Conservation (phyloP, 2,113 vertebrate genomes). For the Ictidomys tridecemlineatus region DNA sequence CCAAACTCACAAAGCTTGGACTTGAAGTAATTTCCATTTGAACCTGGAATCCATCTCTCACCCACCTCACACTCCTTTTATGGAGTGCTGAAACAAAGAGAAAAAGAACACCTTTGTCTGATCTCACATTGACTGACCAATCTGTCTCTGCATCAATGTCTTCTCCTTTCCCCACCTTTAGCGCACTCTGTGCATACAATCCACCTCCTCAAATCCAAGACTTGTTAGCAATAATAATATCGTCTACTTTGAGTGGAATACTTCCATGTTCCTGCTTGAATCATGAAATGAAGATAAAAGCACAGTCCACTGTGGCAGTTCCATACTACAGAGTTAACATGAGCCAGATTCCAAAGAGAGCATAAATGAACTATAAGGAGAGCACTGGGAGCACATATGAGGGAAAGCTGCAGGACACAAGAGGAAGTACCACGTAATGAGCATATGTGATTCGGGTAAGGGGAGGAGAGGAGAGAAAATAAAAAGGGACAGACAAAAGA, state of each 20-base stretch:
- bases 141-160: neutral
- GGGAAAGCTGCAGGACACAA: too few relatives aligned
- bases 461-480: too few relatives aligned
- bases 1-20: neutral
- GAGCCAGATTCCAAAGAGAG: neutral
- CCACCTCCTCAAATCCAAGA: neutral
- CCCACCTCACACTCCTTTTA: neutral
- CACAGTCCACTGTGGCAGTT: neutral
- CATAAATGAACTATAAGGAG: neutral
- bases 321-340: neutral
- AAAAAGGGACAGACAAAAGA: too few relatives aligned
- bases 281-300: neutral
- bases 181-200: neutral
- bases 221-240: neutral
- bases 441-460: too few relatives aligned
- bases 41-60: neutral
- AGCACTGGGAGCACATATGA: neutral
- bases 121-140: neutral
- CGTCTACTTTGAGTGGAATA: neutral
- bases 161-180: neutral
- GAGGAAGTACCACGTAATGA: too few relatives aligned
- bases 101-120: neutral
- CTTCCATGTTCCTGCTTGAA: fast-evolving
- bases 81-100: neutral
- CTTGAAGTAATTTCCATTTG: neutral